Evolutionary conservation across 2,113 vertebrate genomes (phyloP).

Genomic region (Crotalus tigris): DNA sequence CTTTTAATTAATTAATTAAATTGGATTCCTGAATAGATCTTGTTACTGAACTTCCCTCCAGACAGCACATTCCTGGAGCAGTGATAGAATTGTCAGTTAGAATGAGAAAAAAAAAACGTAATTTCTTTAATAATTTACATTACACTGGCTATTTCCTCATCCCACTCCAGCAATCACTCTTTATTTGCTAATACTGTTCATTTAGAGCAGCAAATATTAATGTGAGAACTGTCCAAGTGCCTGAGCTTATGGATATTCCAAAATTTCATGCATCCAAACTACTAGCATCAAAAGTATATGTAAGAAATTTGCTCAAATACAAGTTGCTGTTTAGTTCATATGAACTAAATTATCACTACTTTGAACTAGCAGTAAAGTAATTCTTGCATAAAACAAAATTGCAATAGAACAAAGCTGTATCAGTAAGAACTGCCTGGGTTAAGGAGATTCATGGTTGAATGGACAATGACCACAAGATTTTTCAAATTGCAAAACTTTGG

Average conservation of each 20-base stretch:
- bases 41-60: neutral
- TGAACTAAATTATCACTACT: neutral
- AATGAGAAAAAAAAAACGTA: neutral
- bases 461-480: neutral
- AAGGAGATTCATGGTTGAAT: neutral
- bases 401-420: neutral
- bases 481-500: neutral
- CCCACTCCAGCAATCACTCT: neutral
- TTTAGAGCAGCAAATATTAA: neutral
- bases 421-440: neutral
- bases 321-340: neutral
- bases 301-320: neutral
- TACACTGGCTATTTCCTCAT: neutral
- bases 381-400: neutral
- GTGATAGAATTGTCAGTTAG: neutral
- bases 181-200: neutral
- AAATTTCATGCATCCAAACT: neutral
- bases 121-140: neutral
- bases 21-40: neutral
- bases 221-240: neutral
- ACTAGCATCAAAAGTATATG: neutral
- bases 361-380: neutral
- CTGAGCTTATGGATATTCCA: neutral
- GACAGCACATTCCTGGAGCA: neutral
- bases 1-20: neutral